These are phyloP conservation scores for Onychostoma macrolepis DNA, from an alignment of 2,113 vertebrate genomes.

Conservation along the genomic window DNA sequence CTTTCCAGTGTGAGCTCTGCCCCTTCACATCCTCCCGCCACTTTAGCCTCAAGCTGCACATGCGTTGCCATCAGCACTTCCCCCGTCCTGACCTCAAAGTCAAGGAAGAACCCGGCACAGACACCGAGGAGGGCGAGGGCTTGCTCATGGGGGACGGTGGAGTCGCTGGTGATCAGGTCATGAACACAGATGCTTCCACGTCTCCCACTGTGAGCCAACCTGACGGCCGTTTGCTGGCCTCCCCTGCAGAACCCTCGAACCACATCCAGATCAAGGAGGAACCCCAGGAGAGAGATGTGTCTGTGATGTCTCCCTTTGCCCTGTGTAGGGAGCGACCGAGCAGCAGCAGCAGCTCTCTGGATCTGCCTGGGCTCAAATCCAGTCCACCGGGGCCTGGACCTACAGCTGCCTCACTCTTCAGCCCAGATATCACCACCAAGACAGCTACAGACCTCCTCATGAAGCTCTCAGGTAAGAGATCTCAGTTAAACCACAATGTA, in stretches of 20 bases:
- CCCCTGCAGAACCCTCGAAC: slow-evolving; percentile 80
- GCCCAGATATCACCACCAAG: slow-evolving; percentile 96
- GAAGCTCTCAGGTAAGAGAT: slow-evolving; percentile 91
- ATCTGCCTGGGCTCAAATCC: slow-evolving; percentile 80
- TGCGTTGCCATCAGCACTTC: slow-evolving; percentile 99
- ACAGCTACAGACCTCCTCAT: slow-evolving; percentile 98
- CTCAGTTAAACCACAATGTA: neutral
- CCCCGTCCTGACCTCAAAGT: slow-evolving; percentile 94
- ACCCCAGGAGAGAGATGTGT: slow-evolving; percentile 86
- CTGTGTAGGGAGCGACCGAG: slow-evolving; percentile 83
- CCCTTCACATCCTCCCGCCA: slow-evolving; percentile 99
- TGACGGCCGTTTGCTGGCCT: slow-evolving; percentile 67
- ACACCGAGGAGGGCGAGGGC: slow-evolving; percentile 90
- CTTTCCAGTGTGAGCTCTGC: slow-evolving; percentile 97
- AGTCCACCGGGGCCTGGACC: slow-evolving; percentile 66
- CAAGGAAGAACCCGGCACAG: slow-evolving; percentile 93
- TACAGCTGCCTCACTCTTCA: slow-evolving; percentile 89
- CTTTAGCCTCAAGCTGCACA: slow-evolving; percentile 99
- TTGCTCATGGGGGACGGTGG: slow-evolving; percentile 81
- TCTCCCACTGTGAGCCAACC: slow-evolving; percentile 73
- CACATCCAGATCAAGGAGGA: slow-evolving; percentile 93
- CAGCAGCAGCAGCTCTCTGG: slow-evolving; percentile 87
- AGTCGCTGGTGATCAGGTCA: slow-evolving; percentile 71
- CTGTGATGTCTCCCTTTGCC: slow-evolving; percentile 83
- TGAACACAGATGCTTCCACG: slow-evolving; percentile 67